phyloP scores from a whole-genome alignment of 2,113 vertebrate genomes.

The Prietella phreatophila region DNA sequence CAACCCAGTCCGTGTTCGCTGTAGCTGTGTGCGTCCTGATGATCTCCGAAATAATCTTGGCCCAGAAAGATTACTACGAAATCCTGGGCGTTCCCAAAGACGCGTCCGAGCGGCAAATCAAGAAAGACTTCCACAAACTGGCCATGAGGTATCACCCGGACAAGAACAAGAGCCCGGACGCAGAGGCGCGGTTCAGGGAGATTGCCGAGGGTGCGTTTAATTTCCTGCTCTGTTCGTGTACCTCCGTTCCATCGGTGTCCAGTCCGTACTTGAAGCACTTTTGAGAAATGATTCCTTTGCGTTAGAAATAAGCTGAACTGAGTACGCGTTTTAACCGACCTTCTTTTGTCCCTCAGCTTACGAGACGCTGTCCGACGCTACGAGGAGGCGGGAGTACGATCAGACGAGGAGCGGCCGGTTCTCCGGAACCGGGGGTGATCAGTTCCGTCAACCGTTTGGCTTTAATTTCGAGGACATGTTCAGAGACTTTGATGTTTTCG shows the following conservation, averaged over 20 bases:
- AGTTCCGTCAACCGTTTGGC: slow-evolving; percentile 85
- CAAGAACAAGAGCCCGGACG: slow-evolving; percentile 90
- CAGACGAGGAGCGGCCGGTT: slow-evolving; percentile 69
- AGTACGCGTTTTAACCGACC: not conserved
- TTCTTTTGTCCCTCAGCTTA: slow-evolving; percentile 78
- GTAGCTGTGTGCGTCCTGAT: slow-evolving; percentile 88
- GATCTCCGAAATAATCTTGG: slow-evolving; percentile 91
- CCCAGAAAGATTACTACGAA: slow-evolving; percentile 90
- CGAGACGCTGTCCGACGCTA: slow-evolving; percentile 89
- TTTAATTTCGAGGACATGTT: slow-evolving; percentile 94
- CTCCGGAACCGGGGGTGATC: slow-evolving; percentile 62
- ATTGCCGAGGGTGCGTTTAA: slow-evolving; percentile 86
- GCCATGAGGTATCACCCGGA: slow-evolving; percentile 96
- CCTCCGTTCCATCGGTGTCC: not conserved
- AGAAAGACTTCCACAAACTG: slow-evolving; percentile 95
- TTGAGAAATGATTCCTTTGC: not conserved
- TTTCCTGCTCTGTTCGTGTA: not conserved
- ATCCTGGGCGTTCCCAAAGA: slow-evolving; percentile 89
- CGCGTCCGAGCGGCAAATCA: slow-evolving; percentile 90
- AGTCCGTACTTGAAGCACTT: not conserved
- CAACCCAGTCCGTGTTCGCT: slow-evolving; percentile 79
- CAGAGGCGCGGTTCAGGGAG: slow-evolving; percentile 91
- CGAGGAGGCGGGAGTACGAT: slow-evolving; percentile 85
- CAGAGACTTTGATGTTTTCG: slow-evolving; percentile 85
- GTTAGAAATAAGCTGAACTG: not conserved